Base-by-base conservation (phyloP, 1,140 invertebrate species). In the Anoplophora glabripennis region DNA sequence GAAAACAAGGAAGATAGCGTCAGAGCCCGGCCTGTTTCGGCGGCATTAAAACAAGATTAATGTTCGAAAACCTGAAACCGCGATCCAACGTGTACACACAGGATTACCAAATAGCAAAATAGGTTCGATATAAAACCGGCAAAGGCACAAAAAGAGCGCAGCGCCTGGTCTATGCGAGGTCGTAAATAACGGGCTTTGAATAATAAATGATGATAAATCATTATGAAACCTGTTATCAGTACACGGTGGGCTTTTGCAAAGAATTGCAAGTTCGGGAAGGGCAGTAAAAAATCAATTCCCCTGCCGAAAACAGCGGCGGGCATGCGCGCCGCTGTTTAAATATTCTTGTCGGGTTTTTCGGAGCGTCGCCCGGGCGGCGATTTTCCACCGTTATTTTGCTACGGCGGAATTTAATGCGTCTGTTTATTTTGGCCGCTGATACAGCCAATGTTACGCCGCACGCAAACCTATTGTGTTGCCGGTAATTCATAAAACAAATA, bases 231-330 rank as follows among this genome's bases (percentile, higher is more conserved):
- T 65, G 66, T 66, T 68, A 68, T 68, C 66, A 57, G 66, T 61
- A 59, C 57, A 65, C 54, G 55, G 61, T 61, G 63, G 53, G 63
- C 53, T 66, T 68, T 68, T 66, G 61, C 64, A 56, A 68, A 68
- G 67, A 64, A 64, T 64, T 63, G 61, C 64, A 68, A 63, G 65
- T 69, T 68, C 56, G 65, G 62, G 60, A 67, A 67, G 62, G 65
- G 61, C 65, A 65, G 67, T 64, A 68, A 68, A 68, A 68, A 68
- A 68, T 68, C 67, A 68, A 68, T 68, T 68, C 62, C 47, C 46
- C 45, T 53, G 40, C 33, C 36, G 15, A 28, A 44, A 47, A 42
- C 48, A n/a, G 34, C 45, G 46, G 38, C 45, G 59, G 18, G 57
- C 62, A 64, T 57, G 53, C 57, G 38, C 53, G 7, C 37, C 11